Base-by-base conservation (phyloP, 2,888 invertebrate species). In the Nomada fabriciana region DNA sequence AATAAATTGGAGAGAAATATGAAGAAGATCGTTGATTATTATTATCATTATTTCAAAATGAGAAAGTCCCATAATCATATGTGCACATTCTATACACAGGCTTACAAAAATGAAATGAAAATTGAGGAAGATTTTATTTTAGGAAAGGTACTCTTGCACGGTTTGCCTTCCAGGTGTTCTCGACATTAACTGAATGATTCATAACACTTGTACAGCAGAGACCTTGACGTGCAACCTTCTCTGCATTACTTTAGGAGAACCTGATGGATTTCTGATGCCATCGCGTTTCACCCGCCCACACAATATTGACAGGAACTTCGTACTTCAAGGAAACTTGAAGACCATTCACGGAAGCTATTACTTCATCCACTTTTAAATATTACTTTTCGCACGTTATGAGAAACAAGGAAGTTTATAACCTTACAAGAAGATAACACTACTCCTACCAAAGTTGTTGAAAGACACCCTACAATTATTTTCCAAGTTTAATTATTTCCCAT, bases 141-240 rank as follows among this genome's bases (percentile, higher is more conserved):
- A 55, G 25, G 57, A 59, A 5, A 42, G 43, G 43, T 15, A 20
- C 23, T 1, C 42, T 42, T 15, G 57, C 15, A 11, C 52, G n/a
- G 20, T 18, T 55, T 9, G 55, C 2, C 18, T 68, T 68, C 42
- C 47, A 42, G 23, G 23, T 36, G 74, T 23, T 69, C 60, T 43
- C 59, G 60, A 69, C 74, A 25, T n/a, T 25, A 52, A 42, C 20
- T 59, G 69, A 60, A 70, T 70, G 60, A 75, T 75, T 70, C 60
- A 52, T 29, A 70, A 70, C 13, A 42, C 70, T 70, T n/a, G n/a
- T 53, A 25, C 42, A 60, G 11, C 50, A 36, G 2, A 20, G 74
- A 60, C 74, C 74, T 70, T 43, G 74, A 75, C 60, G 69, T 3
- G 1, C 25, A 59, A 59, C 69, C 57, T 69, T 43, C 69, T 59